phyloP scores from a whole-genome alignment of 2,797 vertebrate genomes.

The Periophthalmus magnuspinnatus region DNA sequence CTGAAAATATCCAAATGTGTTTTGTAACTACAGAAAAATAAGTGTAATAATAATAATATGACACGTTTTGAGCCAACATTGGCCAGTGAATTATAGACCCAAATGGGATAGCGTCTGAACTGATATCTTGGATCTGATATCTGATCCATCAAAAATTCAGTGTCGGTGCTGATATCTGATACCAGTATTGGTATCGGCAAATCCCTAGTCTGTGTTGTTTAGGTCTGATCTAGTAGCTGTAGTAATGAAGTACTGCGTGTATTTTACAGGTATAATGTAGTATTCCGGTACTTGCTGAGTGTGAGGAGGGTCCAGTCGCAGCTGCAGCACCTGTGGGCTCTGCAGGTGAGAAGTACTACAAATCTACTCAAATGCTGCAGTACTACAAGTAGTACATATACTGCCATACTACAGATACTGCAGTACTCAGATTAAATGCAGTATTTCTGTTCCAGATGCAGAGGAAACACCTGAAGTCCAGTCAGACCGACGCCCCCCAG shows the following conservation, averaged over 20 bases:
- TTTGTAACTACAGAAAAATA: too few species aligned
- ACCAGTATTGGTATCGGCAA: too few species aligned
- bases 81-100: too few species aligned
- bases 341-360: background rate
- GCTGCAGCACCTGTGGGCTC: conserved; percentile 96
- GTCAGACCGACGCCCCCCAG: conserved; percentile 89
- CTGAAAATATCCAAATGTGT: too few species aligned
- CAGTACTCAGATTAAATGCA: conserved; percentile 58
- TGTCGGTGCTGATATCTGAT: too few species aligned
- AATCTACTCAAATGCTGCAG: background rate
- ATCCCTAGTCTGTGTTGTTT: background rate
- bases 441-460: conserved; percentile 97
- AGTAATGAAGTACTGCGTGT: background rate
- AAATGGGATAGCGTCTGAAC: too few species aligned
- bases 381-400: background rate
- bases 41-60: too few species aligned
- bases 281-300: conserved; percentile 95
- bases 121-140: too few species aligned
- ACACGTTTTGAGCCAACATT: too few species aligned
- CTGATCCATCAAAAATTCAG: too few species aligned
- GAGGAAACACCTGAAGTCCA: conserved; percentile 92
- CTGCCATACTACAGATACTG: background rate
- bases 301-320: conserved; percentile 94
- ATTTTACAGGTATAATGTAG: conserved; percentile 88
- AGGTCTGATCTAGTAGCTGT: too few species aligned